Evolutionary conservation across 2,113 vertebrate species (phyloP), one percentile per base, ranked within the genome.

Genomic region (Orycteropus afer): DNA sequence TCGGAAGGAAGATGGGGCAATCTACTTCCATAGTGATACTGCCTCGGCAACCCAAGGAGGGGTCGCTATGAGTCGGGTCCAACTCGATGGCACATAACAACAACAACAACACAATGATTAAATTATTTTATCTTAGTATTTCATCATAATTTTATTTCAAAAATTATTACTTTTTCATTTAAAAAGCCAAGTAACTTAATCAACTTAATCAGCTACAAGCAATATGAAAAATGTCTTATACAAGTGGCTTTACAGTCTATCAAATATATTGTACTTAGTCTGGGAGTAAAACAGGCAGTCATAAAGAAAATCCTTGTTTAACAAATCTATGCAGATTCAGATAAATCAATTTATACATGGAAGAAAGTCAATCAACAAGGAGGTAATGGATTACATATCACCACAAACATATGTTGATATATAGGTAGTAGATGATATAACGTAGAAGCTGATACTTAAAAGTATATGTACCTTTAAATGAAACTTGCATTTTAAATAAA

Each of bases 401-500:
- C 8, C 49, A 65, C 14, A 85, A 49, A 1, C 37, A 83, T 23
- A 45, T n/a, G 37, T 5, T 80, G 37, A 42, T 80, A 79, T 71
- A 14, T 17, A 69, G 15, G 7, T 69, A 45, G 2, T n/a, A n/a
- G n/a, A n/a, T 63, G 23, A 55, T 71, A 69, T 10, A 65, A 78
- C 0, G 27, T 13, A 4, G 32, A 69, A 76, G 3, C 0, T 74
- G 1, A n/a, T 27, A 51, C 18, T 74, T 79, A 47, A 85, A 88
- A 65, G 14, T 87, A 69, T 45, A 22, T 18, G 5, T 0, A 69
- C 4, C 2, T 77, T 74, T 78, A 55, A 84, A 85, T 74, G 86
- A 92, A 49, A 63, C 83, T 84, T 59, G 9, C 37, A 69, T 57
- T 88, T 93, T 73, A 92, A 20, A 82, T 61, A 86, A 92, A 78